Percentiles rank a stretch among this genome's conserved stretches.
Evolutionary conservation across 2,797 vertebrate species (phyloP).

Genomic region (Premnoplex brunnescens): DNA sequence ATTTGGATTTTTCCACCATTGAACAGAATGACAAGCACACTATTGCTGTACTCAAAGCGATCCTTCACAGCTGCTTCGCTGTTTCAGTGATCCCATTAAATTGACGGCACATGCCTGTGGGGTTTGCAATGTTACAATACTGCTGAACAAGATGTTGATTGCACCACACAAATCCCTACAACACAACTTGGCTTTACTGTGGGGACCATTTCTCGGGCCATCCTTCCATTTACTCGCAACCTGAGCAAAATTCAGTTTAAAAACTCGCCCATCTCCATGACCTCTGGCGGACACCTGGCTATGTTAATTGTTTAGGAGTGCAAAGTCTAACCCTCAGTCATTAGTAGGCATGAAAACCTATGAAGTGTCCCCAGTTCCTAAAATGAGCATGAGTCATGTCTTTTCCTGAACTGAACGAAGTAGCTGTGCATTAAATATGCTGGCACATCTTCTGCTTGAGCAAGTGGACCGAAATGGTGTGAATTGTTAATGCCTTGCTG

Average conservation of each 20-base stretch:
- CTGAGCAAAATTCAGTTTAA: constrained; percentile 50
- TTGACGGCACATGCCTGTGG: constrained; percentile 80
- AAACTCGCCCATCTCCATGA: not conserved
- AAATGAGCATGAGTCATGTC: constrained; percentile 81
- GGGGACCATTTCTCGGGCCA: constrained; percentile 34
- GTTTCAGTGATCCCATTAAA: constrained; percentile 83
- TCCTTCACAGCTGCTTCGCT: constrained; percentile 84
- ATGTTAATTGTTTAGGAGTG: constrained; percentile 66
- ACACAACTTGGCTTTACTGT: constrained; percentile 49
- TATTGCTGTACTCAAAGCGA: constrained; percentile 88
- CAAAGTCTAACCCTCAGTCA: constrained; percentile 16
- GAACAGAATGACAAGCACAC: constrained; percentile 89
- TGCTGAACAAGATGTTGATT: constrained; percentile 73
- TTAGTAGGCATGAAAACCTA: constrained; percentile 60
- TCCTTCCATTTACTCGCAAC: constrained; percentile 27
- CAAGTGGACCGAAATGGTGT: constrained; percentile 96
- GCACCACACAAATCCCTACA: constrained; percentile 53
- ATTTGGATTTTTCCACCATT: constrained; percentile 78
- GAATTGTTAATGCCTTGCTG: constrained; percentile 97
- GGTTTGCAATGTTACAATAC: constrained; percentile 64
- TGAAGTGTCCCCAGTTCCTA: constrained; percentile 76
- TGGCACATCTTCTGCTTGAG: constrained; percentile 90
- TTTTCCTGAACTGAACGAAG: constrained; percentile 85
- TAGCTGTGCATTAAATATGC: constrained; percentile 95
- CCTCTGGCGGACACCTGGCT: constrained; percentile 56